These are phyloP conservation scores for Marmota flaviventris DNA, from an alignment of 2,113 vertebrate genomes.

Conservation along the genomic window DNA sequence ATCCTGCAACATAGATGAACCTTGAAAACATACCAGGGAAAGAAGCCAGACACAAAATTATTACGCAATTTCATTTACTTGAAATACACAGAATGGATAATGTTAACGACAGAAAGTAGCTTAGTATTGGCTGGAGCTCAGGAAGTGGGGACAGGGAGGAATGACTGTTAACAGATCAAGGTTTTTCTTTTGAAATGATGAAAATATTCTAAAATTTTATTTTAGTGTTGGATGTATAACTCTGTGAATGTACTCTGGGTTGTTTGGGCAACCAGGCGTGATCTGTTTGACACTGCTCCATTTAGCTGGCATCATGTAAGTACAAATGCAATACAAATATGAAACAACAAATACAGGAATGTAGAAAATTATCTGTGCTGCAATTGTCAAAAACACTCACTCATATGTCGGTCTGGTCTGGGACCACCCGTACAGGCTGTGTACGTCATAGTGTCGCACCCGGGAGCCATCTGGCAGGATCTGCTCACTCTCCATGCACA, in stretches of 20 bases:
- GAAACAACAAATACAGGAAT: neutral
- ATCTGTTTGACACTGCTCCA: neutral
- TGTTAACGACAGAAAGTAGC: neutral
- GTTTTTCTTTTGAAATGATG: neutral
- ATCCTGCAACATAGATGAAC: neutral
- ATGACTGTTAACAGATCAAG: neutral
- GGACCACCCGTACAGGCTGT: constrained; percentile 96
- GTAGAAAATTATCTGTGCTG: neutral
- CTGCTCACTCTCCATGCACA: constrained; percentile 95
- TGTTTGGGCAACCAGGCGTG: neutral
- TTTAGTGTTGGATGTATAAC: neutral
- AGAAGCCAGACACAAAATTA: neutral
- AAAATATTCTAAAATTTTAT: neutral
- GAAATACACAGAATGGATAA: neutral
- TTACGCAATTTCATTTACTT: neutral
- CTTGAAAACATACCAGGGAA: neutral
- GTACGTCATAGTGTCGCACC: constrained; percentile 93
- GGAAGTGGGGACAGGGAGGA: too few relatives aligned
- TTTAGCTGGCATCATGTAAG: neutral
- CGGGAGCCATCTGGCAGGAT: constrained; percentile 88
- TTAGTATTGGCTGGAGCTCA: neutral
- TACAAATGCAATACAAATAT: neutral
- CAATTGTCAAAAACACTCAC: constrained; percentile 86
- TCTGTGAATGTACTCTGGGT: neutral
- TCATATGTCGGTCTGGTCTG: constrained; percentile 92